Conservation (phyloP, 2,888 invertebrate species). For the Drosophila falleni region DNA sequence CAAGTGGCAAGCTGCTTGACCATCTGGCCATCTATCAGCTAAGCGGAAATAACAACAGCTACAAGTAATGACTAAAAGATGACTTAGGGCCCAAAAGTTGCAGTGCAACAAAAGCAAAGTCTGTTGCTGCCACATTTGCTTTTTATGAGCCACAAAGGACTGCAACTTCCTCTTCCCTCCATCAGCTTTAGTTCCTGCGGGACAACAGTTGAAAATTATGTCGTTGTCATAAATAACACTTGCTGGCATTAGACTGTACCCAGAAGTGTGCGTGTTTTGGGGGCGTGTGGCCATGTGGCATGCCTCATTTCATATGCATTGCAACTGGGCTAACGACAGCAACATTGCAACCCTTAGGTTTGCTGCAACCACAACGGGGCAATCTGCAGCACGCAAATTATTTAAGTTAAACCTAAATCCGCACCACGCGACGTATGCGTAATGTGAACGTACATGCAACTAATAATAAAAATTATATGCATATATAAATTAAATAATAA, state of each 20-base stretch:
- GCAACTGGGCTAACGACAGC: slow-evolving; percentile 65
- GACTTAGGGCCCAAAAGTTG: slow-evolving; percentile 29
- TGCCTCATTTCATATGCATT: slow-evolving; percentile 58
- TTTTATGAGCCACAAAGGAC: slow-evolving; percentile 58
- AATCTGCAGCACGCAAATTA: slow-evolving; percentile 51
- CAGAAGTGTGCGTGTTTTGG: slow-evolving; percentile 20
- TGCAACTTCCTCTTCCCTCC: background rate
- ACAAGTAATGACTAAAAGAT: slow-evolving; percentile 31
- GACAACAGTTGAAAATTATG: slow-evolving; percentile 55
- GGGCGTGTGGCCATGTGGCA: slow-evolving; percentile 17
- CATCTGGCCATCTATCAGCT: background rate
- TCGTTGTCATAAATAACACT: slow-evolving; percentile 67
- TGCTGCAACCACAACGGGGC: slow-evolving; percentile 27
- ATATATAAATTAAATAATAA: background rate
- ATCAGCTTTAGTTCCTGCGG: slow-evolving; percentile 15
- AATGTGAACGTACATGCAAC: slow-evolving; percentile 34
- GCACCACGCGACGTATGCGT: slow-evolving; percentile 58
- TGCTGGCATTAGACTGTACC: slow-evolving; percentile 42
- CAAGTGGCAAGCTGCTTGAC: slow-evolving; percentile 7
- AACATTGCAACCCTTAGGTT: slow-evolving; percentile 11
- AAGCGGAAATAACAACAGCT: slow-evolving; percentile 3
- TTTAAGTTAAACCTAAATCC: slow-evolving; percentile 32
- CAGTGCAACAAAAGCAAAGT: slow-evolving; percentile 31
- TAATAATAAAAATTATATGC: slow-evolving; percentile 20
- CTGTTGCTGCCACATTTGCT: slow-evolving; percentile 33